Conservation (phyloP, 2,113 vertebrate species). For the Otocyon megalotis region DNA sequence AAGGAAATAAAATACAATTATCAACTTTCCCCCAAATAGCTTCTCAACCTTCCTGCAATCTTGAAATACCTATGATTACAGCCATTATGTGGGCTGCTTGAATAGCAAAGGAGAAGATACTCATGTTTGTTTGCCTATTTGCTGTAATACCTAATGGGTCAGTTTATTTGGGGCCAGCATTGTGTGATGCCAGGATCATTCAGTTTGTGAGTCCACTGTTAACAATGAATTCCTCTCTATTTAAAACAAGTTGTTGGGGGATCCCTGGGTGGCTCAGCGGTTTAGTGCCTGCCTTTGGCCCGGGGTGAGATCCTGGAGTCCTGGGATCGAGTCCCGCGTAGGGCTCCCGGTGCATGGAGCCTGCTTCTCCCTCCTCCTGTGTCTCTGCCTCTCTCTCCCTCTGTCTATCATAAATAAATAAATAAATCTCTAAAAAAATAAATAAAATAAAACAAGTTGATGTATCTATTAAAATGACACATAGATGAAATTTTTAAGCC, state of each 20-base stretch:
- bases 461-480: background rate
- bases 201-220: background rate
- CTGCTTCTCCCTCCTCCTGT: too few species aligned
- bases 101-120: background rate
- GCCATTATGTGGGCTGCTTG: background rate
- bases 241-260: background rate
- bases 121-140: background rate
- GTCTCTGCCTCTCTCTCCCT: too few species aligned
- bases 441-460: background rate
- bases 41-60: background rate
- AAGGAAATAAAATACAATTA: background rate
- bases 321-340: too few species aligned
- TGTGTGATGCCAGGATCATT: background rate
- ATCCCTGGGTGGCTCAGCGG: too few species aligned
- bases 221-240: background rate
- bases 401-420: too few species aligned
- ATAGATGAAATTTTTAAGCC: background rate
- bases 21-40: background rate
- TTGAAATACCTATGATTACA: background rate
- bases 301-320: too few species aligned
- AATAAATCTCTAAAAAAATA: too few species aligned
- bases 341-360: too few species aligned
- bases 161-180: background rate
- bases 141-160: background rate
- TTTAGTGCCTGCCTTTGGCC: too few species aligned